Base-by-base conservation (phyloP, 2,113 vertebrate species). In the Poecilia latipinna region DNA sequence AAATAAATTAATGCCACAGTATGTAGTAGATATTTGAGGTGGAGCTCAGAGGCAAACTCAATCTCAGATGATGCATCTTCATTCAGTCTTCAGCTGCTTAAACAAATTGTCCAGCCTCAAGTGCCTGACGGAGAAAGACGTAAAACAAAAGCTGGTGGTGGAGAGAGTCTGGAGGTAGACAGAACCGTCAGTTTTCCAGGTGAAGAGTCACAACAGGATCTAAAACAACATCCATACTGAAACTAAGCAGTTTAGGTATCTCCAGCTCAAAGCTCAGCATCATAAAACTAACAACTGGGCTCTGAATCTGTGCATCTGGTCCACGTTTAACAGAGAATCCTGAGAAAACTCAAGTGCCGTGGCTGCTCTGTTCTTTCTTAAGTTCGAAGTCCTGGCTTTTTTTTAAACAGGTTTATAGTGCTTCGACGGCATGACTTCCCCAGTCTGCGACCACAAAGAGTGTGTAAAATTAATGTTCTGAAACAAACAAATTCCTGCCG, bases 401-500 rank as follows among this genome's bases (percentile, higher is more conserved):
- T 89, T 91, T 1, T 65, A 91, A 90, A 92, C 71, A 74, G 68
- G 80, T 93, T 94, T 94, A 95, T 82, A 89, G 86, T 70, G 17
- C 89, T 82, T 86, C 88, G 82, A 77, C 93, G 83, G 92, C 92
- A 94, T 94, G 93, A 94, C 91, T 72, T 92, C 93, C 84, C 57
- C 81, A 84, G 82, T 92, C 86, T 74, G 83, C 82, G 77, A 91
- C 92, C 89, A 94, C 91, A 94, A 93, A 91, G 90, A 87, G 89
- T 87, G 93, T 89, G 90, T 93, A 91, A 95, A 95, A 92, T 93
- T 93, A 93, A 95, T 82, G 89, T 88, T 82, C 82, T 79, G 90
- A 93, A 94, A 95, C 92, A 92, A 92, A 93, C 87, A 91, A 85
- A 88, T 77, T 73, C 88, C 76, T 6, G 67, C 79, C 79, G 82